Conservation (phyloP, 2,888 invertebrate species). For the Drepana falcataria region DNA sequence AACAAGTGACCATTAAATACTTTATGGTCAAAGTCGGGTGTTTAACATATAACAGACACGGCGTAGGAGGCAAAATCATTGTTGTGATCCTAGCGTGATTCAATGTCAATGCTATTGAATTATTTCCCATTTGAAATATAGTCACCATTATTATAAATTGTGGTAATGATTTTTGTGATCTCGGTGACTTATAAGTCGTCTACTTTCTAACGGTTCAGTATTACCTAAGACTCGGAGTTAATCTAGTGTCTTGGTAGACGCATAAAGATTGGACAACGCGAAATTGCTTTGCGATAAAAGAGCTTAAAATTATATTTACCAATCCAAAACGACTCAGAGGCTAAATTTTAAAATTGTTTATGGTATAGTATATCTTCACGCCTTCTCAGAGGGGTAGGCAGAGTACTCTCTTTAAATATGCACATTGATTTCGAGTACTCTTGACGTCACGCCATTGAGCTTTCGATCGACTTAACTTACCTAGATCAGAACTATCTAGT, state of each 20-base stretch:
- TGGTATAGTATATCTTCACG: too few relatives aligned
- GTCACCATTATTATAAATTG: conserved; percentile 16
- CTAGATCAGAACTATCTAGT: too few relatives aligned
- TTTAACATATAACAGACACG: conserved; percentile 33
- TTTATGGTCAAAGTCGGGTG: conserved; percentile 33
- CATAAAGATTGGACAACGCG: background rate
- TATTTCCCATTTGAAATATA: conserved; percentile 20
- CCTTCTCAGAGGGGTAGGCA: too few relatives aligned
- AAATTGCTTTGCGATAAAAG: background rate
- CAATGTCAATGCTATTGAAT: conserved; percentile 27
- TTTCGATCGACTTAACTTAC: too few relatives aligned
- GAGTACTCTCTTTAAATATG: too few relatives aligned
- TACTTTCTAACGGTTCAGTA: background rate
- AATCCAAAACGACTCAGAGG: too few relatives aligned
- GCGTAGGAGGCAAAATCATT: conserved; percentile 30
- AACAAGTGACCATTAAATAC: conserved; percentile 34
- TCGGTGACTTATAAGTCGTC: background rate
- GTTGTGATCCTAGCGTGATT: conserved; percentile 30
- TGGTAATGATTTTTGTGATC: conserved; percentile 21
- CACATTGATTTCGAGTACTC: too few relatives aligned
- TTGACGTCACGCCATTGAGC: too few relatives aligned
- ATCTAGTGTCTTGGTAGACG: background rate
- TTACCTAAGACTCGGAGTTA: background rate
- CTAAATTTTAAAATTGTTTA: too few relatives aligned
- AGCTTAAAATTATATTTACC: too few relatives aligned